Evolutionary conservation across 2,113 vertebrate genomes (phyloP).

Genomic region (Urocitellus parryii): DNA sequence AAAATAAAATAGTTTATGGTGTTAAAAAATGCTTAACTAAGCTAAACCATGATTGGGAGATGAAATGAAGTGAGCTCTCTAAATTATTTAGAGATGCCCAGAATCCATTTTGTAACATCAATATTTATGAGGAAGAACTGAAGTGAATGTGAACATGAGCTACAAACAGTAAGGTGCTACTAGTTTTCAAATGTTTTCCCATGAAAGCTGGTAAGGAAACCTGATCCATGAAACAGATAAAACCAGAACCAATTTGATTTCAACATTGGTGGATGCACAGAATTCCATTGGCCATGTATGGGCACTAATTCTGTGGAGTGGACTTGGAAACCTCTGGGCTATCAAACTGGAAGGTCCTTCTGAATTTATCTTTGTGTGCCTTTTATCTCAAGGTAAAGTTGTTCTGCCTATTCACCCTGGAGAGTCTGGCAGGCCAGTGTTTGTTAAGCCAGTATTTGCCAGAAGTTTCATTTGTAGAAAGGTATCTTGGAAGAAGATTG

Average conservation of each 20-base stretch:
- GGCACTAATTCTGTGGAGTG: background rate
- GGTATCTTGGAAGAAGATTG: background rate
- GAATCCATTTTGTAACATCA: background rate
- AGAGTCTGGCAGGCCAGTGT: background rate
- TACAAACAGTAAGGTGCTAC: background rate
- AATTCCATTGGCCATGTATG: background rate
- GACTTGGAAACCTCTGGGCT: background rate
- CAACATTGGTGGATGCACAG: background rate
- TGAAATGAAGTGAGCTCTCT: conserved; percentile 12
- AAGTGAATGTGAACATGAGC: background rate
- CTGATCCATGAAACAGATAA: background rate
- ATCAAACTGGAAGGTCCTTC: background rate
- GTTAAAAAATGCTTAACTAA: background rate
- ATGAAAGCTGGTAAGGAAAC: background rate
- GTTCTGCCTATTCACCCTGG: background rate
- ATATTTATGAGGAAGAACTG: background rate
- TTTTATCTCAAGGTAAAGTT: background rate
- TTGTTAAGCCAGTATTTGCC: background rate
- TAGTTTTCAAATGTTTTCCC: background rate
- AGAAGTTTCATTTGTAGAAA: background rate
- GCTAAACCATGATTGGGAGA: background rate
- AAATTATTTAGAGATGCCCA: background rate
- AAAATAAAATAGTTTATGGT: background rate
- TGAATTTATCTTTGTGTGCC: background rate
- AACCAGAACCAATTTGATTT: background rate